phyloP scores from a whole-genome alignment of 2,888 invertebrate species.

The Monoplex corrugatus region DNA sequence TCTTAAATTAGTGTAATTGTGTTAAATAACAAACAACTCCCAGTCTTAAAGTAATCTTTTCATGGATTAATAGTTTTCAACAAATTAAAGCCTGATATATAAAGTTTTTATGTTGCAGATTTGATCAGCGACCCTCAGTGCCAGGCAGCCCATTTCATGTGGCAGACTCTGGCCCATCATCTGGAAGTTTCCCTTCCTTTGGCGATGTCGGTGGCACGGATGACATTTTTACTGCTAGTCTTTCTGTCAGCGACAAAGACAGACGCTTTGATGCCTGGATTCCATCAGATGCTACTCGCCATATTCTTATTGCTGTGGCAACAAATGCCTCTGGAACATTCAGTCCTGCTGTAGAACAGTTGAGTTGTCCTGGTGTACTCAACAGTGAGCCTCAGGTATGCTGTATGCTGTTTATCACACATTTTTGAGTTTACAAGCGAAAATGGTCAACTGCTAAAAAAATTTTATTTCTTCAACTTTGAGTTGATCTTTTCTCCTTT shows the following conservation, averaged over 20 bases:
- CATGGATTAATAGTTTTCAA: too few species aligned
- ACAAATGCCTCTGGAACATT: slow-evolving; percentile 88
- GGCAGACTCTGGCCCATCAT: slow-evolving; percentile 53
- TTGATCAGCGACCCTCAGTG: slow-evolving; percentile 52
- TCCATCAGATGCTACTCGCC: slow-evolving; percentile 89
- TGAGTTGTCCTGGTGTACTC: slow-evolving; percentile 93
- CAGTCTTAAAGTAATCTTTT: too few species aligned
- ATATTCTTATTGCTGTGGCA: slow-evolving; percentile 83
- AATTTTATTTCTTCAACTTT: too few species aligned
- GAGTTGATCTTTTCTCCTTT: too few species aligned
- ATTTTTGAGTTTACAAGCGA: too few species aligned
- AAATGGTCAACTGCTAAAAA: too few species aligned
- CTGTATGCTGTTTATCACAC: too few species aligned
- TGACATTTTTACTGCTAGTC: slow-evolving; percentile 74
- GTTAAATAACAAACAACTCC: too few species aligned
- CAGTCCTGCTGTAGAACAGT: slow-evolving; percentile 87
- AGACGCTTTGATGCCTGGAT: slow-evolving; percentile 86
- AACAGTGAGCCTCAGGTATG: slow-evolving; percentile 91
- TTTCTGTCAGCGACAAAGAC: slow-evolving; percentile 78
- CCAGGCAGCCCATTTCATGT: slow-evolving; percentile 62
- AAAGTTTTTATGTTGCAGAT: slow-evolving; percentile 34
- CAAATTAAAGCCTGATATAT: too few species aligned
- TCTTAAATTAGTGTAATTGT: too few species aligned
- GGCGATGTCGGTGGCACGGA: slow-evolving; percentile 57
- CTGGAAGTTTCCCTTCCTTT: slow-evolving; percentile 56